Base-by-base conservation (phyloP, 2,113 vertebrate genomes). In the Zosterops japonicus region DNA sequence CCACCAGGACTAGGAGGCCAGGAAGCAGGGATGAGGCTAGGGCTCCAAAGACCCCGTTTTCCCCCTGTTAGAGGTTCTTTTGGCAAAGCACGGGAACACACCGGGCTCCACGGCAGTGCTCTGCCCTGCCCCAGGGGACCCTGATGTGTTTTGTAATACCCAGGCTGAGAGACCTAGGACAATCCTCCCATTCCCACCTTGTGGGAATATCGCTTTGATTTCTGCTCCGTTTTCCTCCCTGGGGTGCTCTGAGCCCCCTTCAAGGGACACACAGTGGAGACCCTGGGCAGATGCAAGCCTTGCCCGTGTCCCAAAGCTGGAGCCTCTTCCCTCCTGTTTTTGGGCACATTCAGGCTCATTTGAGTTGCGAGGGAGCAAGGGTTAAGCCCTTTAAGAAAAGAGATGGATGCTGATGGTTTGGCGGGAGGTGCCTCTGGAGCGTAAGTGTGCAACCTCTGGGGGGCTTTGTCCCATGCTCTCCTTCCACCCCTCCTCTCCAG, bases 361-460 rank as follows among this genome's bases (percentile, higher is more conserved):
- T 5, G 13, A 5, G 5, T 11, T 2, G 4, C 1, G 16, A 35
- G 5, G 20, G 10, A 63, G 25, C n/a, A 90, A 88, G 87, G 69
- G 93, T 97, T 95, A 94, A 95, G 16, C 70, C 78, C 81, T 36
- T 36, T 36, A 36, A 46, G 74, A 41, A 63, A 86, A 56, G 15
- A 49, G 60, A 68, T 33, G 33, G 57, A 71, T 69, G 65, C 1
- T 14, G 50, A 59, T 39, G 60, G 39, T 67, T 87, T 78, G 59
- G 55, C 28, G 23, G 24, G 69, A 55, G 18, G 27, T 33, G 47
- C 41, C 81, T 27, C 33, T 22, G 68, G 33, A 55, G 14, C 0
- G 1, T 27, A 28, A 83, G 33, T 14, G 8, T 24, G 36, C 16
- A 1, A 53, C 24, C 56, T 84, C 27, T 0, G 31, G 52, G 31